Base-by-base conservation (phyloP, 2,113 vertebrate species). In the Alaudala cheleensis region DNA sequence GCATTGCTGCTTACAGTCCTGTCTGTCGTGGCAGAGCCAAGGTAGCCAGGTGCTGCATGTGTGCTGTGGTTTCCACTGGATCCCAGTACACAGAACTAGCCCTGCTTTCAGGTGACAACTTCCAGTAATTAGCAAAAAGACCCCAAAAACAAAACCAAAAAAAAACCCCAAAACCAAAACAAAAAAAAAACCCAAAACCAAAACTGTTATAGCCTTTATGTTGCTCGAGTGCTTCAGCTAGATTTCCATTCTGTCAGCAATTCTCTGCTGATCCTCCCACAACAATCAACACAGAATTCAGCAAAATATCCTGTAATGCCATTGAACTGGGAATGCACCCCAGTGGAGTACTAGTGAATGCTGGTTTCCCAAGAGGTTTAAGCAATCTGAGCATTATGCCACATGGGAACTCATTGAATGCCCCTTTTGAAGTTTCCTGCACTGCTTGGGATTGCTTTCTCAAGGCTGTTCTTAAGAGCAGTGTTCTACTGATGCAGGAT, bases 251-350 rank as follows among this genome's bases (percentile, higher is more conserved):
- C 25, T 40, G 33, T 67, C 78, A 81, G 91, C 53, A 93, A 66
- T 69, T 74, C 25, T 23, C 21, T 76, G 62, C 80, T 47, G 26
- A 81, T 91, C 40, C 54, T 91, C 76, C 73, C 73, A 34, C 70
- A 92, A 80, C 39, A 37, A 86, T 40, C 80, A 92, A 67, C 62
- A 81, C 45, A 86, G 71, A 70, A 45, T 80, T 96, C 76, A 56
- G 37, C 60, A 94, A 96, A 96, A 92, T 76, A 57, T 26, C 39
- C 3, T 61, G 47, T 87, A 97, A 83, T 93, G 83, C 54, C 84
- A 86, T 42, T 79, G 54, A 77, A 81, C 50, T 78, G 45, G 56
- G 92, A 92, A 62, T 47, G 40, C 60, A 73, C 42, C 71, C 77
- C n/a, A 10, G 21, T 29, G 50, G 42, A 94, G 61, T 24, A 13